Evolutionary conservation across 2,797 vertebrate genomes (phyloP), one percentile per base, ranked within the genome.

Genomic region (Selene dorsalis): DNA sequence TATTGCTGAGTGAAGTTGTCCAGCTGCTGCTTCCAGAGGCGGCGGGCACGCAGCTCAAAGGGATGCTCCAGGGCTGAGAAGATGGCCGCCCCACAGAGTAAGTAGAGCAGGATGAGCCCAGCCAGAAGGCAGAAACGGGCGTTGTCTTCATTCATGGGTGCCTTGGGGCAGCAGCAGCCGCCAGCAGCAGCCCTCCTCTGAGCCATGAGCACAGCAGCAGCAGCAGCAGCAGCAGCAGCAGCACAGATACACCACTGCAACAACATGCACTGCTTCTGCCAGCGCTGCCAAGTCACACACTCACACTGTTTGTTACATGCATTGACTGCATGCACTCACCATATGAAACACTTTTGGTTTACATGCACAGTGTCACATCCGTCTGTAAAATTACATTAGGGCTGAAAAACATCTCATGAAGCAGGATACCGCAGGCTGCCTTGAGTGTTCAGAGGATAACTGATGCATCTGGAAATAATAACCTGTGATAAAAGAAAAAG

Each of bases 101-200:
- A 70, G 89, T 96, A 96, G 64, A 95, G 92, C 39, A 95, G 84
- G 86, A 96, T 95, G 80, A 96, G 87, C 5, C 76, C 92, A 0
- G 95, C 95, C 88, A 96, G 91, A 80, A 96, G 84, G 77, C 93
- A 94, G 84, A 96, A 96, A 50, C 95, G 95, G 69, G 95, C 95
- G 30, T 95, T 96, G 92, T 96, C 95, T 77, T 95, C 93, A 3
- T 95, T 96, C 87, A 95, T 74, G 73, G 91, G 91, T 6, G 88
- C 84, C 70, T 91, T 85, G 56, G 92, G 84, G 90, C 94, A 93
- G 91, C 95, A 93, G 91, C 91, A 92, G 83, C 89, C 73, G 4
- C 91, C 86, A 35, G 32, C 32, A 17, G 87, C 88, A 81, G 88
- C 83, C 72, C 90, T 94, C 87, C 93, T 93, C 85, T 87, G 93